Conservation (phyloP, 2,113 vertebrate genomes). For the Cygnus atratus region DNA sequence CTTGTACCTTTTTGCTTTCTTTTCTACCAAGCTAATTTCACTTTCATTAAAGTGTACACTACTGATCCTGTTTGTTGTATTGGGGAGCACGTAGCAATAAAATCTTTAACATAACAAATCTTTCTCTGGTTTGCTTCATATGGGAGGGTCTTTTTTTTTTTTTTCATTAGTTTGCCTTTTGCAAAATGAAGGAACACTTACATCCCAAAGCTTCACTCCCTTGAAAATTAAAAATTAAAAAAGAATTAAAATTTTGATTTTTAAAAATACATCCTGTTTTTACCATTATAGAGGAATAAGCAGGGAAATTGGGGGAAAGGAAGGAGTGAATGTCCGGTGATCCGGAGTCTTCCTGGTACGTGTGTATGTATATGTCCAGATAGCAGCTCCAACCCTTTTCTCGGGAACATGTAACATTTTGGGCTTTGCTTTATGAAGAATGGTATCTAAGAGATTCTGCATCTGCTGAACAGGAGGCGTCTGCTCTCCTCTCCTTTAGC, state of each 20-base stretch:
- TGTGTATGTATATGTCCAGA: accelerated
- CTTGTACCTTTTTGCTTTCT: slow-evolving; percentile 68
- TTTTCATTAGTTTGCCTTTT: not conserved
- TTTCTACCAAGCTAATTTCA: slow-evolving; percentile 74
- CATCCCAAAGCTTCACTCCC: not conserved
- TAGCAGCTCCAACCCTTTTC: not conserved
- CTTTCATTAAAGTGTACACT: slow-evolving; percentile 84
- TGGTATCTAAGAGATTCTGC: not conserved
- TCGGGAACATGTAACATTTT: accelerated
- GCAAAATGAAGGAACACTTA: not conserved
- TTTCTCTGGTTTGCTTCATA: not conserved
- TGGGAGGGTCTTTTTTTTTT: no score
- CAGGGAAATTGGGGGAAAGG: not conserved
- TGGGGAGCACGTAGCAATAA: slow-evolving; percentile 92
- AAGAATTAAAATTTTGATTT: not conserved
- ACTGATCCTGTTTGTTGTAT: slow-evolving; percentile 91
- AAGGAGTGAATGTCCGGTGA: not conserved
- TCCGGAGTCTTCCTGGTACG: no score
- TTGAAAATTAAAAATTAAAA: no score
- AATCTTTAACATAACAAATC: slow-evolving; percentile 58
- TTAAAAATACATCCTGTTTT: not conserved
- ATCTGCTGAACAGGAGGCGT: no score
- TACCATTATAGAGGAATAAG: accelerated
- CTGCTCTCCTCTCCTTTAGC: not conserved
- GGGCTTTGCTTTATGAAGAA: not conserved